Base-by-base conservation (phyloP, 2,797 vertebrate genomes). In the Trachops cirrhosus region DNA sequence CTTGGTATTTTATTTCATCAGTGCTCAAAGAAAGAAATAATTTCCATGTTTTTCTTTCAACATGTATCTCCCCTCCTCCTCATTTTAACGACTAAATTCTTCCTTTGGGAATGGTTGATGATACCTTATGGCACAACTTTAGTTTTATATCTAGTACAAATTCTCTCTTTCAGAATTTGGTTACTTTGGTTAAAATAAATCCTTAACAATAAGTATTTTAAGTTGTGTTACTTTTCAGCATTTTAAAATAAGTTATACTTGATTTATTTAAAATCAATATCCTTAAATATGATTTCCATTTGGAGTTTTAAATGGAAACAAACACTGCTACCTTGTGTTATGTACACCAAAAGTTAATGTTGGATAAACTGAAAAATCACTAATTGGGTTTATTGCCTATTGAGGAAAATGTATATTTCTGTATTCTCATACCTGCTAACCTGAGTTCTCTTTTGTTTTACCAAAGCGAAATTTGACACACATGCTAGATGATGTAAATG, bases 381-480 rank as follows among this genome's bases (percentile, higher is more conserved):
- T 29, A 3, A 9, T 34, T 41, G 37, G 21, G 29, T 57, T 1
- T 88, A 19, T 59, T 67, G 29, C 29, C 46, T 75, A 0, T 16
- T 71, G 44, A 91, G 73, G 46, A 89, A 93, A 88, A 88, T 44
- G 15, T 16, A 34, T 0, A 0, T 37, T 89, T 92, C 29, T 91
- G 1, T 92, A 26, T 85, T 89, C 73, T 48, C 0, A 64, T 73
- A 12, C 54, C 96, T 77, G 67, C 39, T 94, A 39, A 10, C 96
- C n/a, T 32, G 96, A 97, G 26, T 96, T 96, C 29, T 18, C 46
- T 92, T 93, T 16, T 34, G 2, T 95, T 93, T 77, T 93, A 7
- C 97, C 96, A 32, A 97, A 95, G 92, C 96, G 98, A 96, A 97
- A 39, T 64, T 24, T 98, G 94, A 88, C 96, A 5, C 97, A 21